Base-by-base conservation (phyloP, 2,888 invertebrate species). In the Rhagonycha fulva region DNA sequence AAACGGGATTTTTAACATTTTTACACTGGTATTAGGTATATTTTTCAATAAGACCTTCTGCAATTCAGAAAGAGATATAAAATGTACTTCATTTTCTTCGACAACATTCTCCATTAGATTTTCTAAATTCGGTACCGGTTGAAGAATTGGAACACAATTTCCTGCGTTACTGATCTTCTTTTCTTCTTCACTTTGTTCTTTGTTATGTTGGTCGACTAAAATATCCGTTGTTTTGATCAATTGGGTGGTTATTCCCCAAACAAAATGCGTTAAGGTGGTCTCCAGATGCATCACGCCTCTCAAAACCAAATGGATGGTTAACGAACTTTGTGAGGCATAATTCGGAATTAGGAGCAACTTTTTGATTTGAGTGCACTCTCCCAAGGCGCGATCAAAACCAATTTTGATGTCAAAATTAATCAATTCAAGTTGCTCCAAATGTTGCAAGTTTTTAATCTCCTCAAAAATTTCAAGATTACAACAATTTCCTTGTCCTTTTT, bases 241-340 rank as follows among this genome's bases (percentile, higher is more conserved):
- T 86, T 96, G 95, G 76, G 94, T 90, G 19, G 95, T 95, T 9
- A 96, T 93, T 71, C 95, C 95, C 94, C 96, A 95, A 80, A 95
- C 94, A 80, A 96, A 93, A 83, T 94, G 93, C n/a, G 92, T 92
- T 19, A 96, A 88, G 14, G 93, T 92, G 68, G 84, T 85, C 80
- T 86, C 86, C 14, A 94, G 89, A 81, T 92, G 84, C 60, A 87
- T 83, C 9, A 89, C 87, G 4, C 91, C 91, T 5, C 89, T 88
- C 62, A 91, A 85, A 10, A 92, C 89, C 89, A 95, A 94, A 83
- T 94, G 93, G 87, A 95, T 95, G 67, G 95, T 95, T 14, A 95
- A 94, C 4, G 95, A 95, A 12, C 95, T 94, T 84, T 96, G 95
- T 62, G 94, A 94, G 81, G 95, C 93, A 84, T 96, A 96, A 0